A percentile compares a stretch with the other conserved stretches of the same genome.
Evolutionary conservation across 2,888 invertebrate genomes (phyloP).

Genomic region (Xiphydria camelus): DNA sequence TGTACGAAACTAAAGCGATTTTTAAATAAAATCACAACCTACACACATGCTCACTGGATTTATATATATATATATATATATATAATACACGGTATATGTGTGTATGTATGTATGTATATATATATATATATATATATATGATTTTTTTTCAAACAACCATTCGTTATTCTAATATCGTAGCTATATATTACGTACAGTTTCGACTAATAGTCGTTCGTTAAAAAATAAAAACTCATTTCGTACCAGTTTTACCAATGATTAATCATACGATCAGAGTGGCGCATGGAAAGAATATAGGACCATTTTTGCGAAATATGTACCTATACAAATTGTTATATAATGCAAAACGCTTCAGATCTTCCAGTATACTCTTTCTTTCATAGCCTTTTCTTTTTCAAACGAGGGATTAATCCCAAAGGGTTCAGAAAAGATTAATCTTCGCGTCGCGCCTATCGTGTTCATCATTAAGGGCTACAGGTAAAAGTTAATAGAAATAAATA

Average conservation of each 20-base stretch:
- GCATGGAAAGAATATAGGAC: slow-evolving; percentile 12
- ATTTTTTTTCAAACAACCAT: slow-evolving; percentile 20
- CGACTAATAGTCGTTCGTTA: slow-evolving; percentile 29
- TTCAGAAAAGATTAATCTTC: too few species aligned
- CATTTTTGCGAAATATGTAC: too few species aligned
- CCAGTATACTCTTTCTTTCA: too few species aligned
- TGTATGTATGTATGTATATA: slow-evolving; percentile 26
- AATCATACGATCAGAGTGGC: slow-evolving; percentile 25
- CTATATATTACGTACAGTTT: slow-evolving; percentile 34
- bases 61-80: not conserved
- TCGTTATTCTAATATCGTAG: slow-evolving; percentile 29
- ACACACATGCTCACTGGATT: slow-evolving; percentile 28
- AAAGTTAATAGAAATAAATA: too few species aligned
- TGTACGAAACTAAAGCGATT: slow-evolving; percentile 39
- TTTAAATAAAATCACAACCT: slow-evolving; percentile 53
- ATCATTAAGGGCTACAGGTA: too few species aligned
- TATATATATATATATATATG: too few species aligned
- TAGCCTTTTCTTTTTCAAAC: too few species aligned
- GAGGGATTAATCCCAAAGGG: too few species aligned
- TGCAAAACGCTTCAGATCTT: too few species aligned
- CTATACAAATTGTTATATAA: too few species aligned
- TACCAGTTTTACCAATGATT: slow-evolving; percentile 11
- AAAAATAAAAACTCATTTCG: slow-evolving; percentile 32
- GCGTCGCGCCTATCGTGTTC: too few species aligned
- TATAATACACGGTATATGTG: too few species aligned